Conservation (phyloP, 92 coral and sea anemone species). For the Zoanthus gigantus region DNA sequence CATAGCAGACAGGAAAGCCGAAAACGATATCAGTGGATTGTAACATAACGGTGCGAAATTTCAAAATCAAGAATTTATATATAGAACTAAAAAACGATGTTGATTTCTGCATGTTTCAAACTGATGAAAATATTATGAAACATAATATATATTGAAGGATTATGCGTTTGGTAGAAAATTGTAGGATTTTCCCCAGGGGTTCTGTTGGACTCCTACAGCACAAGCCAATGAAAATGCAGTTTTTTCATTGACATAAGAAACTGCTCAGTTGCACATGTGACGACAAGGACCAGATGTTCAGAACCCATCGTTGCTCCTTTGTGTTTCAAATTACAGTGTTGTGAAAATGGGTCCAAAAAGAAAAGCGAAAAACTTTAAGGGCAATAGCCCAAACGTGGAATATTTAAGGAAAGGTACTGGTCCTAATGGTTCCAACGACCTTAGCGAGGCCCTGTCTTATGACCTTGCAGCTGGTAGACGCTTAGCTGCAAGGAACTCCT, state of each 20-base stretch:
- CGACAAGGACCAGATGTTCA: constrained; percentile 4
- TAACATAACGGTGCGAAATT: too few species aligned
- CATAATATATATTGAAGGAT: not conserved
- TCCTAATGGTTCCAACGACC: not conserved
- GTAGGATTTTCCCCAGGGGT: not conserved
- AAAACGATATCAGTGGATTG: too few species aligned
- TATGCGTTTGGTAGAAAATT: constrained; percentile 4
- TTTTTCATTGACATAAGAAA: not conserved
- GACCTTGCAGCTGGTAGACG: not conserved
- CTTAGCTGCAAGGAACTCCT: constrained; percentile 26
- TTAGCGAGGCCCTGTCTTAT: not conserved
- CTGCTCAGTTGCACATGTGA: not conserved
- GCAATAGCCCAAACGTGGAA: constrained; percentile 1
- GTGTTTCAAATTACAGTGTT: not conserved
- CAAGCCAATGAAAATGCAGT: not conserved
- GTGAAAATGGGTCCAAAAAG: not conserved
- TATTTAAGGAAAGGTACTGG: constrained; percentile 2
- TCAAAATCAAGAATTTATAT: too few species aligned
- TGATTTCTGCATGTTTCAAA: too few species aligned
- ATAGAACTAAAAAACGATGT: too few species aligned
- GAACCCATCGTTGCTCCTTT: not conserved
- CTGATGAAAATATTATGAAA: too few species aligned
- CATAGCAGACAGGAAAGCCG: too few species aligned
- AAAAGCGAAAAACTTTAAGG: not conserved
- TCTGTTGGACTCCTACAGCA: not conserved